Base-by-base conservation (phyloP, 2,113 vertebrate species). In the Entomyzon cyanotis region DNA sequence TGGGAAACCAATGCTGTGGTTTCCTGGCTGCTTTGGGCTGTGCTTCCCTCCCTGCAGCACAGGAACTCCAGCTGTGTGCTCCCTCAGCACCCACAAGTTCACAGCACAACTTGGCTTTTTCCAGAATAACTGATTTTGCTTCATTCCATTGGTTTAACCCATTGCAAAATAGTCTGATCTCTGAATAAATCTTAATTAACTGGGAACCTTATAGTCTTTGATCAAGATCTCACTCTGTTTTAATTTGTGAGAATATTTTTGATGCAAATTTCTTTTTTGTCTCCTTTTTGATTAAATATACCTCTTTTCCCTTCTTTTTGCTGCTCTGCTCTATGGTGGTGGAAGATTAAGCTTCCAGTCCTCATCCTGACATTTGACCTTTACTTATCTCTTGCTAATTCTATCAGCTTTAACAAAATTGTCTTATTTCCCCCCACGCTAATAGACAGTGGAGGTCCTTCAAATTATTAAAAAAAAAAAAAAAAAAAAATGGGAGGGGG, bases 401-500 rank as follows among this genome's bases (percentile, higher is more conserved):
- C 53, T 42, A 33, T 76, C 74, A 64, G 53, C 78, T 93, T 82
- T 87, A 69, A 89, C 37, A 49, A 83, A 93, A 76, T 79, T 59
- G 49, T 50, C n/a, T 46, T 60, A 28, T 79, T 91, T 87, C 7
- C 25, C 64, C 55, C n/a, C 33, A 6, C 95, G 69, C 78, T 84
- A 46, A 11, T 68, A 78, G 49, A 68, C 24, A 55, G 55, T 68
- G 71, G 60, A 84, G 62, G 28, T 69, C 59, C 41, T 91, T 94
- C 58, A 87, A 37, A 73, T 69, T 39, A n/a, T 52, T n/a, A 44
- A 25, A 17, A 17, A 42, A 42, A 3, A 4, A 5, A 53, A 23
- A 68, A 27, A 5, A 0, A n/a, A n/a, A n/a, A n/a, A n/a, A n/a
- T n/a, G n/a, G 4, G 8, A 2, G 2, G 12, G 9, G 6, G 4